These are phyloP conservation scores for Hydractinia echinata DNA, from an alignment of 30 jellyfish, hydroid and myxozoan genomes.

Conservation along the genomic window DNA sequence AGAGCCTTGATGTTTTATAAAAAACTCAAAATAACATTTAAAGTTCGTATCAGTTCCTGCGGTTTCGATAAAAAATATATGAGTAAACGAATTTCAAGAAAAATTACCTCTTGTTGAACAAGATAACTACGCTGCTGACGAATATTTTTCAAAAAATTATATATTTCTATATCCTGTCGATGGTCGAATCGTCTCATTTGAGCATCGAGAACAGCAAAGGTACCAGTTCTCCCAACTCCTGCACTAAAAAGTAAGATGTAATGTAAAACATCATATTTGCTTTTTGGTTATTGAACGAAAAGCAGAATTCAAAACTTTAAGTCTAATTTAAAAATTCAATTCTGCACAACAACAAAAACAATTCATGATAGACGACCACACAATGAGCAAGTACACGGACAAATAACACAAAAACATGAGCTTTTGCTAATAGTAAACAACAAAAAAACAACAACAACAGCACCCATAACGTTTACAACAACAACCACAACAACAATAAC, in stretches of 20 bases:
- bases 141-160: slow-evolving; percentile 49
- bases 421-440: too few species aligned
- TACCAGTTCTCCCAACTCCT: slow-evolving; percentile 95
- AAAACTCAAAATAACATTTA: not conserved
- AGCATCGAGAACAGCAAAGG: slow-evolving; percentile 70
- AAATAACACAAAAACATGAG: too few species aligned
- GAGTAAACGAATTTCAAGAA: not conserved
- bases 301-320: too few species aligned
- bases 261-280: not conserved
- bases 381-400: too few species aligned
- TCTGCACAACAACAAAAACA: too few species aligned
- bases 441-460: too few species aligned
- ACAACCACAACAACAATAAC: too few species aligned
- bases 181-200: slow-evolving; percentile 76
- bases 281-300: not conserved
- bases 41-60: not conserved
- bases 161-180: slow-evolving; percentile 59
- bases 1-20: not conserved
- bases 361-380: too few species aligned
- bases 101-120: slow-evolving; percentile 84
- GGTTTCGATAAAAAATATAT: not conserved
- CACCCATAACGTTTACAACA: too few species aligned
- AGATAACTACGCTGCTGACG: slow-evolving; percentile 72
- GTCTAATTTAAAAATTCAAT: too few species aligned
- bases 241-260: slow-evolving; percentile 46